phyloP scores from a whole-genome alignment of 2,888 invertebrate species.

The Tridacna crocea region DNA sequence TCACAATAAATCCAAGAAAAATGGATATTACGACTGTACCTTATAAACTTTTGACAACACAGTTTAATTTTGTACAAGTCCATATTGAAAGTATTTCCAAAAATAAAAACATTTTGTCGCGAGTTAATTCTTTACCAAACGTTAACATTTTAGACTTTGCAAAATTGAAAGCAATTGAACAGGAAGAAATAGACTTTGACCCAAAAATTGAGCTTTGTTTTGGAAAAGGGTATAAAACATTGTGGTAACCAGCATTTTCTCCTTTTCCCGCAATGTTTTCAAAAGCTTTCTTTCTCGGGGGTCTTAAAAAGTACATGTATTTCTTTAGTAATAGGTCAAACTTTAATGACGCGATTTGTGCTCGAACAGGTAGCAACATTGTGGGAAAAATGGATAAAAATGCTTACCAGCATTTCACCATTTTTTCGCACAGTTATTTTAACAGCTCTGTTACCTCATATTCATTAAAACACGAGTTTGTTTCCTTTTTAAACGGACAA shows the following conservation, averaged over 20 bases:
- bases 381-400: not conserved
- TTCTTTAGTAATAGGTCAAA: no score
- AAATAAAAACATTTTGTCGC: no score
- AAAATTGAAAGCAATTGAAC: not conserved
- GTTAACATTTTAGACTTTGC: not conserved
- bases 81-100: no score
- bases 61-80: no score
- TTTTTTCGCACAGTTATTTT: not conserved
- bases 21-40: no score
- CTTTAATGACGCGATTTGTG: not conserved
- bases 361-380: not conserved
- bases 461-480: not conserved
- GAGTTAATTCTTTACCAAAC: not conserved
- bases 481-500: no score
- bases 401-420: not conserved
- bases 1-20: no score
- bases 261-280: not conserved
- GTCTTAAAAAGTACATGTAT: not conserved
- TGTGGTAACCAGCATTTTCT: not conserved
- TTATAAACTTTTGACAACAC: no score
- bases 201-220: not conserved
- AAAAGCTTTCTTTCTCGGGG: not conserved
- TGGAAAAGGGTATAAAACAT: no score
- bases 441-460: not conserved
- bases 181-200: not conserved